Evolutionary conservation across 2,888 invertebrate species (phyloP).

Genomic region (Troglohyphantes excavatus): DNA sequence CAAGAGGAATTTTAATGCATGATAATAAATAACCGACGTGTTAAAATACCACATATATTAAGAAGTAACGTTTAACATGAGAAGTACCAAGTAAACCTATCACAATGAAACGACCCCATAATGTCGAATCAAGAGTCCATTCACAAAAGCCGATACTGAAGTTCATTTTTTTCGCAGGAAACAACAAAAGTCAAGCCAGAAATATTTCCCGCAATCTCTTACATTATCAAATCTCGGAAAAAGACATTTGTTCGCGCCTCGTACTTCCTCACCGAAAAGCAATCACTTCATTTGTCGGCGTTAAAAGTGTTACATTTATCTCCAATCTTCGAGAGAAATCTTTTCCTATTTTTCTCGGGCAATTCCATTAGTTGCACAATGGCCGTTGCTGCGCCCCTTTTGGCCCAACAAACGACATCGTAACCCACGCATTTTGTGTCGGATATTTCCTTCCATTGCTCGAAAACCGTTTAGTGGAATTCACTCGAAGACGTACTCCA

Average conservation of each 20-base stretch:
- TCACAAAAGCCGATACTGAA: no score
- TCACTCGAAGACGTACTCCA: neutral
- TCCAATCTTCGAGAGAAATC: constrained; percentile 32
- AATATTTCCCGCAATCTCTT: neutral
- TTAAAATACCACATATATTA: no score
- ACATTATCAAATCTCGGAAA: neutral
- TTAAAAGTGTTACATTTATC: constrained; percentile 44
- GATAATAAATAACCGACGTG: no score
- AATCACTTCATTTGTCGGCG: constrained; percentile 38
- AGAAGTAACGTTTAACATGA: no score
- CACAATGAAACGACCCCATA: no score
- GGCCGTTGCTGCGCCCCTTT: constrained; percentile 21
- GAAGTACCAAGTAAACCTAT: no score
- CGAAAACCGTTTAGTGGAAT: constrained; percentile 8
- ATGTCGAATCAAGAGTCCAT: no score
- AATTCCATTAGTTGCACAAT: constrained; percentile 51
- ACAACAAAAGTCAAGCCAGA: neutral
- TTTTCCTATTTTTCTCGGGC: constrained; percentile 13
- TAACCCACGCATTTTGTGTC: constrained; percentile 17
- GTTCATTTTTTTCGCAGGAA: neutral
- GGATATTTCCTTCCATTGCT: neutral
- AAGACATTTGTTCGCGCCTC: constrained; percentile 43
- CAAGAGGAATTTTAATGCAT: no score
- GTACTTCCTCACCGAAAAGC: constrained; percentile 28
- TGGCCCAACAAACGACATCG: constrained; percentile 19